phyloP scores from a whole-genome alignment of 2,888 invertebrate genomes.

The Liodrosophila aerea region DNA sequence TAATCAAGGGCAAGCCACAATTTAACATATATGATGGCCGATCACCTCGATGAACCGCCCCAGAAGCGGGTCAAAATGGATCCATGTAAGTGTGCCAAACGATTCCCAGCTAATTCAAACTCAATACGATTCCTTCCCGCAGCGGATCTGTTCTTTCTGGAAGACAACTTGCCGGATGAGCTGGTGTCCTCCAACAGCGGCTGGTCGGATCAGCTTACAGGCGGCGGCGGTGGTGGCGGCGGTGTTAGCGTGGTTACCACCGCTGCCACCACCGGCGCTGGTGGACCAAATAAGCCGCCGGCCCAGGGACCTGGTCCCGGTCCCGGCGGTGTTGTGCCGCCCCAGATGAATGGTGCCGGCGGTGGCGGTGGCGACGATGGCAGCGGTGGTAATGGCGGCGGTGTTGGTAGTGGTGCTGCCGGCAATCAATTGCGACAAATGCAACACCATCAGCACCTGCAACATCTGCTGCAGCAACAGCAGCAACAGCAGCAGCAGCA shows the following conservation, averaged over 20 bases:
- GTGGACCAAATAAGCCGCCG: slow-evolving; percentile 87
- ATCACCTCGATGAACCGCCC: slow-evolving; percentile 97
- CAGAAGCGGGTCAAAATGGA: slow-evolving; percentile 95
- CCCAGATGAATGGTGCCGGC: slow-evolving; percentile 86
- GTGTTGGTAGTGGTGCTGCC: slow-evolving; percentile 39
- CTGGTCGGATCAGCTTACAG: slow-evolving; percentile 87
- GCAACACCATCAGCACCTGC: slow-evolving; percentile 85
- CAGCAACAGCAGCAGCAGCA: slow-evolving; percentile 44
- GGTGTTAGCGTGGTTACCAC: slow-evolving; percentile 83
- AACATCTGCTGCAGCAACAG: slow-evolving; percentile 87
- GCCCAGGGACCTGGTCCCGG: slow-evolving; percentile 93
- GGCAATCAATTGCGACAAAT: slow-evolving; percentile 82
- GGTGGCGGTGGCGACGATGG: slow-evolving; percentile 84
- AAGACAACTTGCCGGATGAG: slow-evolving; percentile 96
- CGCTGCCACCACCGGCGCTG: slow-evolving; percentile 74
- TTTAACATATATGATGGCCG: slow-evolving; percentile 88
- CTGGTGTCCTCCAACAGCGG: slow-evolving; percentile 88
- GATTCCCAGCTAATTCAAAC: too few species aligned
- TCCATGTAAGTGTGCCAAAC: slow-evolving; percentile 65
- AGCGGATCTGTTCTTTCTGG: slow-evolving; percentile 92
- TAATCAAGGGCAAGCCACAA: slow-evolving; percentile 40
- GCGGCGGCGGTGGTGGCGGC: slow-evolving; percentile 84
- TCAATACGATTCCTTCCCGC: too few species aligned
- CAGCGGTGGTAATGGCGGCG: slow-evolving; percentile 39
- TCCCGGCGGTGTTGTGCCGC: slow-evolving; percentile 84